Conservation (phyloP, 2,113 vertebrate genomes). For the Glaucomys volans region DNA sequence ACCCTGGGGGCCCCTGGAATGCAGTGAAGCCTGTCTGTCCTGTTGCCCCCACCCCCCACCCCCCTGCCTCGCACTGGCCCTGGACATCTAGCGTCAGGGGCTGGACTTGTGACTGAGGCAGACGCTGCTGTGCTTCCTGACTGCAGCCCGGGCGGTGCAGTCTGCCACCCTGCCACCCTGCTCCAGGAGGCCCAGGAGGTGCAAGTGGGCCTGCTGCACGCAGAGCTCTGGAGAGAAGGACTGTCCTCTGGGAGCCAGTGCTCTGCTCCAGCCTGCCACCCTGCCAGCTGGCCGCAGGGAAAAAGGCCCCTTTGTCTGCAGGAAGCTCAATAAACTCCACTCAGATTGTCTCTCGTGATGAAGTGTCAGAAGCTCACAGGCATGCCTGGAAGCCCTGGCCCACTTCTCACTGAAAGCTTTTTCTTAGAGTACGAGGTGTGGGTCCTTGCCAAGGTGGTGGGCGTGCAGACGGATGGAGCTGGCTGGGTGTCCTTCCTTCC, state of each 20-base stretch:
- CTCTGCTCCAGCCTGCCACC: background rate
- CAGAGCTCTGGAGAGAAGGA: background rate
- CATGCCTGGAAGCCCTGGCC: background rate
- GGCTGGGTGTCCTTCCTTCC: background rate
- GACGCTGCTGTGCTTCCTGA: background rate
- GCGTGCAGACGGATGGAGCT: background rate
- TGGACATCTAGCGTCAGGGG: no score
- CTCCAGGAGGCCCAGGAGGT: background rate
- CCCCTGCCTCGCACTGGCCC: background rate
- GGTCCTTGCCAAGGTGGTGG: background rate
- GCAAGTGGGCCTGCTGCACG: background rate
- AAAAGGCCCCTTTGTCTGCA: constrained; percentile 65
- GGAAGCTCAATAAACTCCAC: constrained; percentile 71
- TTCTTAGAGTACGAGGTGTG: background rate
- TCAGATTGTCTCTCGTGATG: constrained; percentile 78
- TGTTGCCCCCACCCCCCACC: no score
- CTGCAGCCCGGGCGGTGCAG: background rate
- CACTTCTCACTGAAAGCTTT: background rate
- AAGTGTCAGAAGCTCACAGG: constrained; percentile 74
- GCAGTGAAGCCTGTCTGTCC: no score
- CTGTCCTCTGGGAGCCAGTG: background rate
- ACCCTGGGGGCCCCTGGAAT: background rate
- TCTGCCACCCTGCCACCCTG: background rate
- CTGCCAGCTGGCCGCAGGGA: constrained; percentile 30
- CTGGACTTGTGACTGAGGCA: background rate